Evolutionary conservation across 2,797 vertebrate genomes (phyloP), one percentile per base, ranked within the genome.

Genomic region (Acanthiza pusilla): DNA sequence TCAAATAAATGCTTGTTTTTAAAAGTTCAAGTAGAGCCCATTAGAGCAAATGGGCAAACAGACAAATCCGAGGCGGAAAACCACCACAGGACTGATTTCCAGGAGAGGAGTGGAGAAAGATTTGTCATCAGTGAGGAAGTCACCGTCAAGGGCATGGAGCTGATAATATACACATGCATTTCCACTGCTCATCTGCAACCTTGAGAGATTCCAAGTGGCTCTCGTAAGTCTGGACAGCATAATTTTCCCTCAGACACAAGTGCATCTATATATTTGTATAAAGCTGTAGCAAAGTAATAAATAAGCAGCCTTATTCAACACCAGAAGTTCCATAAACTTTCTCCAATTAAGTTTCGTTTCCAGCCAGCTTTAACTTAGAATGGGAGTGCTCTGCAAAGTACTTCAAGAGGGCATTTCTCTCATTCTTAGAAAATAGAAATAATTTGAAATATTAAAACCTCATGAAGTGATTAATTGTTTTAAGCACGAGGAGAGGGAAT

Each of bases 91-190:
- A 3, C 12, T 13, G 88, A 62, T 67, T 89, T 89, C 77, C 43
- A 50, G 75, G 60, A 91, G 54, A 90, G 19, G 66, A 83, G 83
- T 10, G 75, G 21, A 63, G 84, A 4, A 14, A 86, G 92, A 94
- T 96, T 95, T 96, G 94, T 95, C 85, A 65, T 50, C 86, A 15
- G 58, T 1, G 54, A 55, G 92, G 65, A 78, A 94, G 85, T 40
- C 94, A 66, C 27, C 2, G n/a, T 94, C 96, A 97, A 97, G 96
- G 97, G 92, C 94, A 91, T 5, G 9, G 38, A 32, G 17, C 92
- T 76, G 71, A n/a, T 91, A 95, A 97, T 92, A 95, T 78, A 87
- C 91, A 89, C 89, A 26, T 15, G 85, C 87, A 82, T 91, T 80
- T 30, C 50, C 76, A 40, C 72, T 42, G 62, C 77, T 92, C 91